Conservation (phyloP, 2,888 invertebrate genomes). For the Synanthedon myopaeformis region DNA sequence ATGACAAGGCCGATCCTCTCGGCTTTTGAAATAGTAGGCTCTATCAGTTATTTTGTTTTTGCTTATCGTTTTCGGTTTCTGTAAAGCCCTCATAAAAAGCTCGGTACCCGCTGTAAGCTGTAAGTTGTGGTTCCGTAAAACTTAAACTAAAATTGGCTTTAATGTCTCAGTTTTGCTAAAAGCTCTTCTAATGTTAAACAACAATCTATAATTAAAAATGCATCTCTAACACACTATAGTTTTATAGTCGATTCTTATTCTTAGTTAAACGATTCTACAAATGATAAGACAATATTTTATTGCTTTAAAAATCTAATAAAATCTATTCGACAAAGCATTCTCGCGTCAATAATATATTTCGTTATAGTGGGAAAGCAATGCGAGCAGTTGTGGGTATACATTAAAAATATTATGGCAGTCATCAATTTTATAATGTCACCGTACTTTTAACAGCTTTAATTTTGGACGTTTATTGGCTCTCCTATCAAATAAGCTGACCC, state of each 20-base stretch:
- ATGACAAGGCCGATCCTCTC: too few species aligned
- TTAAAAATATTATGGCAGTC: slow-evolving; percentile 54
- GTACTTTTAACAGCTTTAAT: slow-evolving; percentile 48
- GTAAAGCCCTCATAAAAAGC: too few species aligned
- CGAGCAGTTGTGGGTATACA: slow-evolving; percentile 34
- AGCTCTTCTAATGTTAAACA: too few species aligned
- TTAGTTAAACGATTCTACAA: not conserved
- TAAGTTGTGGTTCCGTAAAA: too few species aligned
- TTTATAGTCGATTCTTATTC: not conserved
- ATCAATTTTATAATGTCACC: slow-evolving; percentile 55
- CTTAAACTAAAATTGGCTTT: too few species aligned
- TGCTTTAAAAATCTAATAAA: slow-evolving; percentile 49
- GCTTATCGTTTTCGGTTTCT: too few species aligned
- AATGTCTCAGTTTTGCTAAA: too few species aligned
- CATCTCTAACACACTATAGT: not conserved
- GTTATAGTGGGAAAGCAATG: slow-evolving; percentile 40
- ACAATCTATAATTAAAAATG: not conserved
- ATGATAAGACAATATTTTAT: slow-evolving; percentile 32
- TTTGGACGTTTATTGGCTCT: slow-evolving; percentile 46
- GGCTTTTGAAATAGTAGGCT: too few species aligned
- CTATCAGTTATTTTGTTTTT: too few species aligned
- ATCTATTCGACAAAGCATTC: slow-evolving; percentile 42
- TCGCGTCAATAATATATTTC: slow-evolving; percentile 43
- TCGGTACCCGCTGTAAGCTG: too few species aligned
- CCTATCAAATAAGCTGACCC: slow-evolving; percentile 1